phyloP scores from a whole-genome alignment of 2,888 invertebrate species.

The Unio pictorum region DNA sequence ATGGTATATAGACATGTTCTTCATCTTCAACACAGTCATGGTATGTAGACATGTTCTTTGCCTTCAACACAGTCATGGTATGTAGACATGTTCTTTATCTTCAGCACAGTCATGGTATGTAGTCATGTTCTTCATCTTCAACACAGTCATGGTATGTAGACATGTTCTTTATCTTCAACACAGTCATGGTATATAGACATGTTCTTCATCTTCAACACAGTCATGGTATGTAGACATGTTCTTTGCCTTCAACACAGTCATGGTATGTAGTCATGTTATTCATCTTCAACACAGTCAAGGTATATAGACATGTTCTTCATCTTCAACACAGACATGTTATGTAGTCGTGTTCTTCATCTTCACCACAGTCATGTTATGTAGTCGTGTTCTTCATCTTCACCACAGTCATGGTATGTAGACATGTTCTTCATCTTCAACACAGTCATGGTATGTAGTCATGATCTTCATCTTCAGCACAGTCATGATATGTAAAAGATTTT shows the following conservation, averaged over 20 bases:
- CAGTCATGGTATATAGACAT: constrained; percentile 56
- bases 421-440: constrained; percentile 65
- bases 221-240: constrained; percentile 67
- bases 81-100: constrained; percentile 57
- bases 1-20: constrained; percentile 61
- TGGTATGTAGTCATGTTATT: constrained; percentile 62
- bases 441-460: constrained; percentile 54
- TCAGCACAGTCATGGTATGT: constrained; percentile 57
- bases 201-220: constrained; percentile 63
- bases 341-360: constrained; percentile 63
- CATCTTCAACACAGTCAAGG: constrained; percentile 62
- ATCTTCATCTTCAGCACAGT: constrained; percentile 64
- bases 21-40: constrained; percentile 61
- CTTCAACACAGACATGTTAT: constrained; percentile 60
- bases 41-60: constrained; percentile 60
- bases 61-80: constrained; percentile 63
- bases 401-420: constrained; percentile 47
- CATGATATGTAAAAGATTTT: constrained; percentile 35
- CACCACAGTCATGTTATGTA: constrained; percentile 54
- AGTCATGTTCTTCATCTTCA: constrained; percentile 65
- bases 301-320: constrained; percentile 61
- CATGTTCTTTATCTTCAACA: constrained; percentile 64
- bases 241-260: constrained; percentile 61
- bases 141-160: constrained; percentile 56
- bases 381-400: constrained; percentile 66